Conservation (phyloP, 2,113 vertebrate genomes). For the Dascyllus trimaculatus region DNA sequence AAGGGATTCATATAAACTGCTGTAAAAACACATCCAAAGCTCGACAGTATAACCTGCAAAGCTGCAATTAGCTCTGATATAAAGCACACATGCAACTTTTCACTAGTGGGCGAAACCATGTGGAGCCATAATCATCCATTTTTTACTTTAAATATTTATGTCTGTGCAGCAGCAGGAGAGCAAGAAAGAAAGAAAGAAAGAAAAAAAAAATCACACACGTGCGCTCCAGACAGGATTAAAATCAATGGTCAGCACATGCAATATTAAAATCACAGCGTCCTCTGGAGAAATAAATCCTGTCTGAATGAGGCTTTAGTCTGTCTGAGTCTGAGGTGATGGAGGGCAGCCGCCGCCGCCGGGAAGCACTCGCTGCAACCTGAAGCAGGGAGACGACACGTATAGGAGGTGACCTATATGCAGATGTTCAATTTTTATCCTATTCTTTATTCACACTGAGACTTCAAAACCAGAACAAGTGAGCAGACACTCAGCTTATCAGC, state of each 20-base stretch:
- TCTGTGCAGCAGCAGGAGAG: not conserved
- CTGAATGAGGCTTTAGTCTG: slow-evolving; percentile 37
- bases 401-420: slow-evolving; percentile 35
- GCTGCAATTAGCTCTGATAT: no score
- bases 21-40: no score
- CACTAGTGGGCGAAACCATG: no score
- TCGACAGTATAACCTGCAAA: no score
- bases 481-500: slow-evolving; percentile 90
- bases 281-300: slow-evolving; percentile 46
- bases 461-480: slow-evolving; percentile 91
- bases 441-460: slow-evolving; percentile 75
- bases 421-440: slow-evolving; percentile 68
- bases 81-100: no score
- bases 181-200: no score
- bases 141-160: no score
- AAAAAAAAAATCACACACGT: not conserved
- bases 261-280: slow-evolving; percentile 48
- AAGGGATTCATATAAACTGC: no score
- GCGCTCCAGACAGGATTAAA: slow-evolving; percentile 37
- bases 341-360: slow-evolving; percentile 15
- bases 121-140: no score
- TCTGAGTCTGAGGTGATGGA: slow-evolving; percentile 41
- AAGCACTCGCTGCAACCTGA: slow-evolving; percentile 40
- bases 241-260: slow-evolving; percentile 46
- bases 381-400: slow-evolving; percentile 35